Evolutionary conservation across 2,888 invertebrate species (phyloP).

Genomic region (Prionchulus punctatus): DNA sequence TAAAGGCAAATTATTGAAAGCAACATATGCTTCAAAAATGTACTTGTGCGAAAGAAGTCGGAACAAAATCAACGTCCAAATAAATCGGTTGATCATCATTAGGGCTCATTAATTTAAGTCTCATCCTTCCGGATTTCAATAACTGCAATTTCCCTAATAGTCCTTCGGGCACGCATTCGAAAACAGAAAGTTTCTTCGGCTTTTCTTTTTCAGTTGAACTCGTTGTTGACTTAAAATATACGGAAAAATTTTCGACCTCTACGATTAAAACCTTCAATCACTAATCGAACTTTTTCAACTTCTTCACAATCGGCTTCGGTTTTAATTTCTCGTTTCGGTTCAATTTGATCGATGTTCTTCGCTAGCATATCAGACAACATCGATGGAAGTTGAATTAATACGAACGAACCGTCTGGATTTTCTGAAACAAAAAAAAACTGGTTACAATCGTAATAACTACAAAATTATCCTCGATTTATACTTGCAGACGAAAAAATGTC

Average conservation of each 20-base stretch:
- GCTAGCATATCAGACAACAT: background rate
- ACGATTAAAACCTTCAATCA: too few species aligned
- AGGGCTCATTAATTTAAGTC: background rate
- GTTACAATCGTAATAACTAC: too few species aligned
- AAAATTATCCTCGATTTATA: too few species aligned
- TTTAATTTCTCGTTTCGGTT: background rate
- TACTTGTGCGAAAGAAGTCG: background rate
- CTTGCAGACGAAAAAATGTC: too few species aligned
- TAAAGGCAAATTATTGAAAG: too few species aligned
- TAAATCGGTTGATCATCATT: background rate
- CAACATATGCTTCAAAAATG: too few species aligned
- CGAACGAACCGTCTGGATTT: background rate
- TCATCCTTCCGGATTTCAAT: constrained; percentile 4
- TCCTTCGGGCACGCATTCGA: constrained; percentile 6
- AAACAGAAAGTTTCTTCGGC: background rate
- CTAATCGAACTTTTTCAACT: too few species aligned
- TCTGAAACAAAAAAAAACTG: too few species aligned
- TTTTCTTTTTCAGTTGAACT: background rate
- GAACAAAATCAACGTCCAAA: background rate
- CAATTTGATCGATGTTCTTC: background rate
- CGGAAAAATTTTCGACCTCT: too few species aligned
- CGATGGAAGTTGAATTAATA: background rate
- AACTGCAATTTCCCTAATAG: constrained; percentile 10
- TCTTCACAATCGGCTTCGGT: too few species aligned
- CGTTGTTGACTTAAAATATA: too few species aligned